Percentiles rank a stretch among this genome's conserved stretches.
Evolutionary conservation across 2,888 invertebrate species (phyloP).

Genomic region (Callimorpha dominula): DNA sequence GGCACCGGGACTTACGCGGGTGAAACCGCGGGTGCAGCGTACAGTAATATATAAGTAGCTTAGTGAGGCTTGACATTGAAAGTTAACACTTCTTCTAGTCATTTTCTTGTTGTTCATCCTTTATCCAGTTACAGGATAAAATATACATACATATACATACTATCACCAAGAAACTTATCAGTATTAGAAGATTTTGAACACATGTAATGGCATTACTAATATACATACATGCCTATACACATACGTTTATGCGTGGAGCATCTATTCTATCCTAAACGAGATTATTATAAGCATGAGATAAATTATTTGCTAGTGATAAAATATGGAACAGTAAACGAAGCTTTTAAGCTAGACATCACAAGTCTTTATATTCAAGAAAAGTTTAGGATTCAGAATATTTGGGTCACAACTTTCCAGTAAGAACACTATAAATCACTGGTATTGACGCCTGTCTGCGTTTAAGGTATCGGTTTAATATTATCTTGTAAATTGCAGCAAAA

Average conservation of each 20-base stretch:
- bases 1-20: too few relatives aligned
- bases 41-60: too few relatives aligned
- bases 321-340: neutral
- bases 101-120: neutral
- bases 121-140: slow-evolving; percentile 5
- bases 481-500: too few relatives aligned
- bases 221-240: slow-evolving; percentile 51
- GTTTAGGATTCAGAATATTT: neutral
- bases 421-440: neutral
- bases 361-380: neutral
- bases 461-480: too few relatives aligned
- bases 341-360: neutral
- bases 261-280: slow-evolving; percentile 23
- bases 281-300: slow-evolving; percentile 9
- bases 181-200: slow-evolving; percentile 67
- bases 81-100: too few relatives aligned
- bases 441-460: too few relatives aligned
- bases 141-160: neutral
- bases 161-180: slow-evolving; percentile 21
- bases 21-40: too few relatives aligned
- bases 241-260: slow-evolving; percentile 32
- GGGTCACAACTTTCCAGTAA: neutral
- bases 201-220: slow-evolving; percentile 72
- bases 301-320: slow-evolving; percentile 1
- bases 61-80: too few relatives aligned